Conservation (phyloP, 2,113 vertebrate species). For the Psephotus haematonotus region DNA sequence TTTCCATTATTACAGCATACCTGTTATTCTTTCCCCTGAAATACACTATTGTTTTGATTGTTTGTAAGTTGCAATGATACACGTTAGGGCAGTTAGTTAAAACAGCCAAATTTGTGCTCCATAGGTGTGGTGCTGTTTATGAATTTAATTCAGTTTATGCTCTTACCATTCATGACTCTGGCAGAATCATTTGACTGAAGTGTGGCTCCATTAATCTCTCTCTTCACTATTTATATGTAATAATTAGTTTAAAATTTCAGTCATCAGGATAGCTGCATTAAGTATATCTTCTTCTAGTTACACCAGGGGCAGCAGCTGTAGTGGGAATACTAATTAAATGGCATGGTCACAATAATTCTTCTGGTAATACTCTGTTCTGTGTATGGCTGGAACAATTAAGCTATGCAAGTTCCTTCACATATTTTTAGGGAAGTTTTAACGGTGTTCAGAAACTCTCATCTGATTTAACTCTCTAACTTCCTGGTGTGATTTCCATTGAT, state of each 20-base stretch:
- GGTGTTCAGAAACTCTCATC: neutral
- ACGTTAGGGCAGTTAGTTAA: neutral
- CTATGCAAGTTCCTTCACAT: neutral
- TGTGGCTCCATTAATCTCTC: constrained; percentile 37
- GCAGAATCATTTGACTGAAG: constrained; percentile 48
- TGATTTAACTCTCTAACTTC: neutral
- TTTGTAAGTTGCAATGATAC: constrained; percentile 1
- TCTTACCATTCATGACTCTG: constrained; percentile 12
- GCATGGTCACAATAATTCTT: neutral
- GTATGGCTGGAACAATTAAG: neutral
- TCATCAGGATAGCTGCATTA: constrained; percentile 39
- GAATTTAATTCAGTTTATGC: neutral
- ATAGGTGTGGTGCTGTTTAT: neutral
- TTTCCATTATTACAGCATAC: constrained; percentile 25
- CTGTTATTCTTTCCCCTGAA: neutral
- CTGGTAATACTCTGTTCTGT: neutral
- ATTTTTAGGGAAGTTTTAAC: neutral
- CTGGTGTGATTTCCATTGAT: neutral
- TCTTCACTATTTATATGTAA: constrained; percentile 58
- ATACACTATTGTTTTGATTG: constrained; percentile 6
- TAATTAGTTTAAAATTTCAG: constrained; percentile 57
- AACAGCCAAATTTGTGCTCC: constrained; percentile 24
- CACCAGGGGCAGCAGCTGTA: neutral
- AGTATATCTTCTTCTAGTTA: constrained; percentile 14
- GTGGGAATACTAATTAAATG: neutral